Conservation (phyloP, 2,888 invertebrate genomes). For the Hypselothyrea guttata region DNA sequence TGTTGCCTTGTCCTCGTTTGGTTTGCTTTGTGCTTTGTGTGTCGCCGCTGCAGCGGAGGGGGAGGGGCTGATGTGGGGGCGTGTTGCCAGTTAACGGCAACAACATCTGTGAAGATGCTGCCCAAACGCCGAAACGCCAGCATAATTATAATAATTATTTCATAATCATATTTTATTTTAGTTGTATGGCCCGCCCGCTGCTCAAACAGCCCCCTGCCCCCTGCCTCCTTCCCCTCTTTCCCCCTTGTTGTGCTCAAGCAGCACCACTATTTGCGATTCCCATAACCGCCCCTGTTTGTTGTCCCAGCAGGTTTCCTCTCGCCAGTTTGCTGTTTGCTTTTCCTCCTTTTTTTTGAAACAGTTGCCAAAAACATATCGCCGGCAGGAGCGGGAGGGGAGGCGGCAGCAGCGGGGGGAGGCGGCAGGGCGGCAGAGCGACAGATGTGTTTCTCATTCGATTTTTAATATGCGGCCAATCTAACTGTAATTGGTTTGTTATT, state of each 20-base stretch:
- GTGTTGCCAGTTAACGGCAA: conserved; percentile 72
- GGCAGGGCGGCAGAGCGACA: conserved; percentile 73
- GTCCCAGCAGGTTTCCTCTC: conserved; percentile 50
- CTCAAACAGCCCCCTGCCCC: conserved; percentile 10
- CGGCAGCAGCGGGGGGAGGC: conserved; percentile 1
- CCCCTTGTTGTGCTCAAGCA: background rate
- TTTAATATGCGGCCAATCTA: conserved; percentile 83
- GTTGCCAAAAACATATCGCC: conserved; percentile 59
- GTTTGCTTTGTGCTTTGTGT: conserved; percentile 15
- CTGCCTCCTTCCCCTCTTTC: background rate
- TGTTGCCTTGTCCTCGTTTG: conserved; percentile 19
- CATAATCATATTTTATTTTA: conserved; percentile 79
- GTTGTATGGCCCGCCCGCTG: conserved; percentile 59
- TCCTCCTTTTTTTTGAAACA: conserved; percentile 53
- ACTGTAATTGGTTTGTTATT: conserved; percentile 82
- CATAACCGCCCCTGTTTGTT: conserved; percentile 21
- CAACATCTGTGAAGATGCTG: conserved; percentile 78
- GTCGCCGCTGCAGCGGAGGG: conserved; percentile 9
- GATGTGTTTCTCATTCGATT: conserved; percentile 83
- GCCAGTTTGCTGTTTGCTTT: conserved; percentile 20
- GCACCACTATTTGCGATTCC: background rate
- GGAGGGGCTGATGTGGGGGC: conserved; percentile 27
- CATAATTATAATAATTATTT: conserved; percentile 81
- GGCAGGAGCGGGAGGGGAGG: conserved; percentile 7
- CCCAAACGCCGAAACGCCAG: conserved; percentile 61